These are phyloP conservation scores for Chascanopsetta lugubris DNA, from an alignment of 2,113 vertebrate genomes.

Conservation along the genomic window DNA sequence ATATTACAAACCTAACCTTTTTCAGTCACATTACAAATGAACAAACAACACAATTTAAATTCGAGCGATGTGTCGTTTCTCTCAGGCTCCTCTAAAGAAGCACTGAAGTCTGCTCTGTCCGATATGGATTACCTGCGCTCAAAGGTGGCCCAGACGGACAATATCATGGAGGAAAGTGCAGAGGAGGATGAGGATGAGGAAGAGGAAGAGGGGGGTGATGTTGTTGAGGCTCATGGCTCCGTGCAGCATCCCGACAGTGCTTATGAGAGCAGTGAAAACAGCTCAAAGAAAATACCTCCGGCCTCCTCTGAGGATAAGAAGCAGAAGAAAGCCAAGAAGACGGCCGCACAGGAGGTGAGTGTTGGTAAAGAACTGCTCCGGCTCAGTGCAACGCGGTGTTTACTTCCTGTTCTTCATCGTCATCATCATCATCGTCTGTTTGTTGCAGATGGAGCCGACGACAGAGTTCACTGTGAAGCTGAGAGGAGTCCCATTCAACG, in stretches of 20 bases:
- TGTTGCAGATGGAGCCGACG: constrained; percentile 69
- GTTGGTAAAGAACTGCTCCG: not conserved
- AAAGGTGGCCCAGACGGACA: constrained; percentile 82
- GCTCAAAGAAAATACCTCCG: constrained; percentile 34
- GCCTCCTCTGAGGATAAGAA: constrained; percentile 22
- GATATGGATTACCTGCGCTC: constrained; percentile 97
- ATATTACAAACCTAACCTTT: not conserved
- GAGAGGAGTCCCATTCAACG: constrained; percentile 85
- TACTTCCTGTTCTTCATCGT: not conserved
- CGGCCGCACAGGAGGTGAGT: constrained; percentile 60
- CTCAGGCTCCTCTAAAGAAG: constrained; percentile 71
- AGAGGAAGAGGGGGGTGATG: constrained; percentile 9
- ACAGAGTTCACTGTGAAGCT: constrained; percentile 89
- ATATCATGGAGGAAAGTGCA: constrained; percentile 47
- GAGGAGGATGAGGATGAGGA: constrained; percentile 5
- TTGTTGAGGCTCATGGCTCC: constrained; percentile 20
- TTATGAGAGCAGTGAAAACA: constrained; percentile 33
- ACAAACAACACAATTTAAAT: not conserved
- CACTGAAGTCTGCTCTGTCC: constrained; percentile 82
- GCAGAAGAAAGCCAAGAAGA: constrained; percentile 45
- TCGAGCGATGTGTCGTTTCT: constrained; percentile 1
- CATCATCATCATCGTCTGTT: constrained; percentile 13
- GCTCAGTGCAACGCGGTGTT: not conserved
- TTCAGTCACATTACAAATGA: not conserved
- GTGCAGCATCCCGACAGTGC: constrained; percentile 38